Base-by-base conservation (phyloP, 2,797 vertebrate species). In the Carapus acus region DNA sequence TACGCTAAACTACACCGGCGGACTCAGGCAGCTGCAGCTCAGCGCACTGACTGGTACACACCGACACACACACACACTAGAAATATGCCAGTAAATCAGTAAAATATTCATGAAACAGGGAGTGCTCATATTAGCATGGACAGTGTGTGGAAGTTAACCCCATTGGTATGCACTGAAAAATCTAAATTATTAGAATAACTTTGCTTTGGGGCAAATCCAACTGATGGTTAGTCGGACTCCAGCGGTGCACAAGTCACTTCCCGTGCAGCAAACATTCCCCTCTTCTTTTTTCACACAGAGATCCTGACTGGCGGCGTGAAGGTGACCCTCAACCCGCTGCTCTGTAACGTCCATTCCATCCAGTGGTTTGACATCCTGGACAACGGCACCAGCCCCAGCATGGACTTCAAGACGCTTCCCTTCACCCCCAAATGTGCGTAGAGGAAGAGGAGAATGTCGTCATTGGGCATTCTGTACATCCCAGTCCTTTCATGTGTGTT, bases 271-370 rank as follows among this genome's bases (percentile, higher is more conserved):
- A 33, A 33, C 14, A 13, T 13, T 11, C 14, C 43, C 17, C 15
- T 29, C 46, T 29, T 6, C 29, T 37, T 31, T 39, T 4, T 56
- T 31, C 33, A 51, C 19, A 8, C 83, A 98, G 95, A 97, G 82
- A 93, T 98, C 65, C 82, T 95, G 38, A 86, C 71, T 5, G 95
- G 95, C 16, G 91, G 89, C 0, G 91, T 98, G 40, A 89, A 89
- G 49, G 83, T 97, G 47, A 78, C 67, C 73, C 80, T 74, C 65
- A 98, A 97, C 54, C 87, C 76, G 1, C 51, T 85, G 53, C 87
- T 98, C 47, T 97, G 94, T 69, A 87, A 91, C 58, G 44, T 86
- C 40, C 86, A 92, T 11, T 91, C 87, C 27, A 81, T 98, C 69
- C 68, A 91, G 42, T 98, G 95, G 95, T 58, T 49, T 45, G 95